A percentile compares a stretch with the other conserved stretches of the same genome.
These are phyloP conservation scores for Chromobotia macracanthus DNA, from an alignment of 2,797 vertebrate species.

Conservation along the genomic window DNA sequence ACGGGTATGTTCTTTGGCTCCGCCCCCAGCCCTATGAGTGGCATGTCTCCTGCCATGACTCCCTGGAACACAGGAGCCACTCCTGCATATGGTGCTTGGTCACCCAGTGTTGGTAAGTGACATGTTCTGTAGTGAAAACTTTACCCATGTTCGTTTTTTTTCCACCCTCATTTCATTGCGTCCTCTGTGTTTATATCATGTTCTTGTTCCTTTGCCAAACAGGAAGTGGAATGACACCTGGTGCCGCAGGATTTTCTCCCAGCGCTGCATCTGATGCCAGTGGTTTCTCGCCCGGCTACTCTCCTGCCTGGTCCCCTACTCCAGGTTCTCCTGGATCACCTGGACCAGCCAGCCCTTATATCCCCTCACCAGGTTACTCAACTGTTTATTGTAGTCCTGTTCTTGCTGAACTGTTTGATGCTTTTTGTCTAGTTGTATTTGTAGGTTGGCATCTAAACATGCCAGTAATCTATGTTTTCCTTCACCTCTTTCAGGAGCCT, in stretches of 20 bases:
- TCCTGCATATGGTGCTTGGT: conserved; percentile 92
- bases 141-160: neutral
- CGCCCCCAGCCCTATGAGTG: conserved; percentile 90
- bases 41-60: conserved; percentile 93
- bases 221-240: conserved; percentile 96
- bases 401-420: neutral
- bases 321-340: conserved; percentile 92
- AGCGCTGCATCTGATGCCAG: conserved; percentile 91
- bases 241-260: conserved; percentile 91
- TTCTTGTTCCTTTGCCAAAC: neutral
- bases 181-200: neutral
- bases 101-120: conserved; percentile 88
- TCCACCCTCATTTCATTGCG: neutral
- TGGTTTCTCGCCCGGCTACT: conserved; percentile 92
- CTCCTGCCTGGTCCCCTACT: conserved; percentile 92
- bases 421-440: neutral
- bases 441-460: neutral
- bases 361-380: conserved; percentile 88
- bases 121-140: too few relatives aligned
- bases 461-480: neutral
- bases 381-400: neutral
- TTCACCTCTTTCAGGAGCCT: conserved; percentile 73
- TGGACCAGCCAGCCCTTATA: conserved; percentile 90
- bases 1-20: conserved; percentile 96
- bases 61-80: conserved; percentile 95